phyloP scores from a whole-genome alignment of 2,888 invertebrate species.

The Anticlea derivata region DNA sequence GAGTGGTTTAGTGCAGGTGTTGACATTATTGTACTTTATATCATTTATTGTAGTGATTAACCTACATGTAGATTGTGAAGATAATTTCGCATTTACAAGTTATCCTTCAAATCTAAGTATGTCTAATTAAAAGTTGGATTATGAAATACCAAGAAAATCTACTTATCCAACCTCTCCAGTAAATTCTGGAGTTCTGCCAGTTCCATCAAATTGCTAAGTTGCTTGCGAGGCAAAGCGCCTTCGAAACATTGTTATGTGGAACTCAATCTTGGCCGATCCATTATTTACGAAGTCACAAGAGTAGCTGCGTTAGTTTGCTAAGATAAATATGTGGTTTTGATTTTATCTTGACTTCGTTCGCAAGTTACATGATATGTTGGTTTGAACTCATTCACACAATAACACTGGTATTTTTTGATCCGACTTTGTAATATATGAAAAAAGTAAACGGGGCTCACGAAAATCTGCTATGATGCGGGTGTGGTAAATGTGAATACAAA shows the following conservation, averaged over 20 bases:
- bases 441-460: too few species aligned
- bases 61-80: slow-evolving; percentile 23
- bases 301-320: slow-evolving; percentile 1
- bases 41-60: slow-evolving; percentile 22
- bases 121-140: slow-evolving; percentile 18
- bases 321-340: slow-evolving; percentile 11
- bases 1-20: slow-evolving; percentile 21
- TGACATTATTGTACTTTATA: slow-evolving; percentile 18
- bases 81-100: slow-evolving; percentile 10
- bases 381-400: neutral
- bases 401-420: neutral
- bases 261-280: slow-evolving; percentile 13
- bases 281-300: slow-evolving; percentile 14
- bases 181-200: slow-evolving; percentile 19
- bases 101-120: slow-evolving; percentile 25
- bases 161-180: slow-evolving; percentile 7
- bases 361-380: neutral
- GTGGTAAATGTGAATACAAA: too few species aligned
- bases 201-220: slow-evolving; percentile 13
- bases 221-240: slow-evolving; percentile 14
- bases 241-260: slow-evolving; percentile 8
- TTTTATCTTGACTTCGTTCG: slow-evolving; percentile 10
- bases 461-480: too few species aligned
- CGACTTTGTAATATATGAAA: neutral
- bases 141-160: slow-evolving; percentile 6